Evolutionary conservation across 2,113 vertebrate species (phyloP), one percentile per base, ranked within the genome.

Genomic region (Emydura subglobosa): DNA sequence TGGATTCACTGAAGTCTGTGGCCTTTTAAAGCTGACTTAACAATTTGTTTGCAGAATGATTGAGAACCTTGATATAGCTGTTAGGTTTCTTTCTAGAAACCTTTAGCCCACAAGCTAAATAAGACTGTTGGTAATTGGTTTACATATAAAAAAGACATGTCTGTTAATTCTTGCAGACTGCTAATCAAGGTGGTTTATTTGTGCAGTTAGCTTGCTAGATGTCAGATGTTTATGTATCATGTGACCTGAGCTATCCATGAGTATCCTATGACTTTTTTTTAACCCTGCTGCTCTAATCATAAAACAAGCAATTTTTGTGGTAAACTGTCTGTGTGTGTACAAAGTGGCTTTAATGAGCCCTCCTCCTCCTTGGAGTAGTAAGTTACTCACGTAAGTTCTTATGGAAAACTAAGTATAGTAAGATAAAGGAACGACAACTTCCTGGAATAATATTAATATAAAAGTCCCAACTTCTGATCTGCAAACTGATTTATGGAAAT

Each of bases 51-150:
- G 94, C 88, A 95, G 51, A 53, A 53, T 53, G 51, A 4, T 53
- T 53, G 14, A 53, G 51, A 16, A 14, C 16, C 13, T 17, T 53
- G 51, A 53, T 53, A 53, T 53, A 53, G 51, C 51, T 53, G 13
- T 95, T 97, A 96, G 94, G 94, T 94, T 92, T 74, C 94, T 97
- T 90, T 96, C 97, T 97, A 97, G 97, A 97, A 95, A 95, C 96
- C 97, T 97, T 96, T 96, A 96, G 96, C 96, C 92, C 92, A 91
- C 94, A 86, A 90, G 91, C 90, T 53, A 96, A 72, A 86, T 89
- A 55, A 93, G 96, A 90, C 87, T 92, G 97, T 94, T 97, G 96
- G 96, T 97, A 92, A 97, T 96, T 97, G 91, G 97, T 87, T 86
- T 94, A 78, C 91, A 97, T 96, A 95, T 87, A 94, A 96, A 97